phyloP scores from a whole-genome alignment of 1,140 invertebrate species.

The Bemisia tabaci region DNA sequence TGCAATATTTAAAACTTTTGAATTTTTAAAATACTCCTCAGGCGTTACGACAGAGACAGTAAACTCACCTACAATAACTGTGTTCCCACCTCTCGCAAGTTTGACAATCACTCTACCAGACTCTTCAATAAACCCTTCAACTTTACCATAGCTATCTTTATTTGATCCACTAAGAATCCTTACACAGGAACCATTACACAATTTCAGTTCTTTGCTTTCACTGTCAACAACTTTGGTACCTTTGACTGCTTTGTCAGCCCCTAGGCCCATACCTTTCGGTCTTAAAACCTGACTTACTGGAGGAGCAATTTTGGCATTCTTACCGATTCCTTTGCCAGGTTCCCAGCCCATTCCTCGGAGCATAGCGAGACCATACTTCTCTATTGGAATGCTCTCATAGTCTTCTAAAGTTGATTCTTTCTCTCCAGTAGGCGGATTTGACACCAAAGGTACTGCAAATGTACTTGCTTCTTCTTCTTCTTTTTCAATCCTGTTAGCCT shows the following conservation, averaged over 20 bases:
- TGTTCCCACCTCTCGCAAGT: constrained; percentile 51
- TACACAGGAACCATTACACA: constrained; percentile 51
- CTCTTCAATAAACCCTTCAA: constrained; percentile 75
- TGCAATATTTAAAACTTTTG: constrained; percentile 39
- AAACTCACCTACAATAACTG: constrained; percentile 59
- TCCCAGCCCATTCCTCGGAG: constrained; percentile 91
- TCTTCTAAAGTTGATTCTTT: constrained; percentile 65
- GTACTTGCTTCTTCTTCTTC: constrained; percentile 26
- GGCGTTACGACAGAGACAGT: constrained; percentile 58
- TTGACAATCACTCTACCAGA: constrained; percentile 65
- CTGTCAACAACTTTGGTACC: constrained; percentile 37
- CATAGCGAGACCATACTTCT: constrained; percentile 81
- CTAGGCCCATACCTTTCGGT: constrained; percentile 83
- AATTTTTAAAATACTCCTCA: constrained; percentile 61
- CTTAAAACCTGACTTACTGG: constrained; percentile 45
- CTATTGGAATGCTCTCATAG: constrained; percentile 79
- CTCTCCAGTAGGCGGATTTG: constrained; percentile 36
- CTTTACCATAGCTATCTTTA: constrained; percentile 62
- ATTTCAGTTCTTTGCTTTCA: constrained; percentile 43
- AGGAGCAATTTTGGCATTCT: constrained; percentile 31
- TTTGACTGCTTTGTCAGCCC: constrained; percentile 57
- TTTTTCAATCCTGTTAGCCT: constrained; percentile 29
- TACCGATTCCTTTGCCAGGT: constrained; percentile 52
- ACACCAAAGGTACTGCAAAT: constrained; percentile 37
- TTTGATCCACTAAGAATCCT: constrained; percentile 56